Evolutionary conservation across 2,888 invertebrate genomes (phyloP).

Genomic region (Venusia cambrica): DNA sequence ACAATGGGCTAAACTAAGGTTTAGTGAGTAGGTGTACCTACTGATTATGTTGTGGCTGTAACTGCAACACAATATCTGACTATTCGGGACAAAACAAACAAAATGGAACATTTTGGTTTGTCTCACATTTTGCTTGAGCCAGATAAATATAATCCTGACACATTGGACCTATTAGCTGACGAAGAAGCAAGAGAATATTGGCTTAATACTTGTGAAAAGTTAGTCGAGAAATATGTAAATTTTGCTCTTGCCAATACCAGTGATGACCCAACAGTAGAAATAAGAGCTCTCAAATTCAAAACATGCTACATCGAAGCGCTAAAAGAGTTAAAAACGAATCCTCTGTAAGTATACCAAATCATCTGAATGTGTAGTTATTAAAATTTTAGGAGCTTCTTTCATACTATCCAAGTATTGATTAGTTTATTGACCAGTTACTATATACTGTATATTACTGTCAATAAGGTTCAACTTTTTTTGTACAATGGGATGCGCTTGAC

Average conservation of each 20-base stretch:
- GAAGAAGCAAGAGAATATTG: slow-evolving; percentile 94
- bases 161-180: slow-evolving; percentile 93
- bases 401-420: neutral
- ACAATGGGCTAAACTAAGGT: slow-evolving; percentile 54
- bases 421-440: neutral
- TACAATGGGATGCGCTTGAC: no score
- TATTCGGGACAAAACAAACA: slow-evolving; percentile 35
- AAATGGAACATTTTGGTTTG: slow-evolving; percentile 72
- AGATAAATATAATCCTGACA: slow-evolving; percentile 92
- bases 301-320: slow-evolving; percentile 91
- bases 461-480: no score
- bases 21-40: slow-evolving; percentile 37
- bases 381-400: no score
- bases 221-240: slow-evolving; percentile 91
- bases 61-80: no score
- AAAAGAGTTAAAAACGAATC: slow-evolving; percentile 87
- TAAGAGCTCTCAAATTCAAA: slow-evolving; percentile 90
- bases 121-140: slow-evolving; percentile 86
- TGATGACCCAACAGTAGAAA: slow-evolving; percentile 86
- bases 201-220: slow-evolving; percentile 93
- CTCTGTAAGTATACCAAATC: slow-evolving; percentile 86
- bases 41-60: neutral
- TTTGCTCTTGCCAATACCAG: slow-evolving; percentile 88
- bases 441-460: no score
- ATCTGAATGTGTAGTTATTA: no score